phyloP scores from a whole-genome alignment of 1,140 invertebrate species.

The Chrysoperla carnea region DNA sequence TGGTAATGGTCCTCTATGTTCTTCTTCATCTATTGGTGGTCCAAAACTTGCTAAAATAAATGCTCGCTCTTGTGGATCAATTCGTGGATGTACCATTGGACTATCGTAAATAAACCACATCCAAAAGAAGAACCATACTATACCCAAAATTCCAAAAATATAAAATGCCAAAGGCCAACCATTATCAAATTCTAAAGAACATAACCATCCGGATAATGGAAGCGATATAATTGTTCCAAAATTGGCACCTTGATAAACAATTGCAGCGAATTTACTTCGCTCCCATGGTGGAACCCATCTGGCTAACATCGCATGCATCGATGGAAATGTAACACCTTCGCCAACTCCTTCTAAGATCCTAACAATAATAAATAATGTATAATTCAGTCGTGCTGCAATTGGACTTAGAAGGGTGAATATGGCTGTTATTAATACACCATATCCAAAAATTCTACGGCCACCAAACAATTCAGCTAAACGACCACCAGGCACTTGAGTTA shows the following conservation, averaged over 20 bases:
- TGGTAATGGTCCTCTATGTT: constrained; percentile 26
- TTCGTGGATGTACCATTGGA: constrained; percentile 62
- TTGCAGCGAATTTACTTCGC: constrained; percentile 59
- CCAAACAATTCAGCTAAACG: constrained; percentile 61
- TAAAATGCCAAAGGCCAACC: constrained; percentile 72
- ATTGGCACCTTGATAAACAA: constrained; percentile 60
- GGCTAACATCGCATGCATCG: constrained; percentile 65
- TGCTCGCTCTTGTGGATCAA: constrained; percentile 45
- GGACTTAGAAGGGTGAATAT: constrained; percentile 60
- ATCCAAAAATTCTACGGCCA: constrained; percentile 61
- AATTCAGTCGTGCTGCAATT: constrained; percentile 48
- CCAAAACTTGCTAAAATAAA: constrained; percentile 45
- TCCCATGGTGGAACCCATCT: constrained; percentile 68
- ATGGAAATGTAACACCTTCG: constrained; percentile 71
- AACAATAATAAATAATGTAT: constrained; percentile 53
- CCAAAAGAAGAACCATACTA: constrained; percentile 69
- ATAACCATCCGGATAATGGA: constrained; percentile 54
- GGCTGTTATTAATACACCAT: constrained; percentile 57
- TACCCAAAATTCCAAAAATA: constrained; percentile 51
- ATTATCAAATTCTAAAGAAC: constrained; percentile 41
- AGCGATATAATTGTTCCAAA: constrained; percentile 61
- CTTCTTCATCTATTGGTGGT: constrained; percentile 18
- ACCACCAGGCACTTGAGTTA: constrained; percentile 75
- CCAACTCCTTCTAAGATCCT: constrained; percentile 71
- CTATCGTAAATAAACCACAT: constrained; percentile 50